A percentile compares a stretch with the other conserved stretches of the same genome.
These are phyloP conservation scores for Drosophila ercepeae DNA, from an alignment of 1,140 invertebrate genomes.

Conservation along the genomic window DNA sequence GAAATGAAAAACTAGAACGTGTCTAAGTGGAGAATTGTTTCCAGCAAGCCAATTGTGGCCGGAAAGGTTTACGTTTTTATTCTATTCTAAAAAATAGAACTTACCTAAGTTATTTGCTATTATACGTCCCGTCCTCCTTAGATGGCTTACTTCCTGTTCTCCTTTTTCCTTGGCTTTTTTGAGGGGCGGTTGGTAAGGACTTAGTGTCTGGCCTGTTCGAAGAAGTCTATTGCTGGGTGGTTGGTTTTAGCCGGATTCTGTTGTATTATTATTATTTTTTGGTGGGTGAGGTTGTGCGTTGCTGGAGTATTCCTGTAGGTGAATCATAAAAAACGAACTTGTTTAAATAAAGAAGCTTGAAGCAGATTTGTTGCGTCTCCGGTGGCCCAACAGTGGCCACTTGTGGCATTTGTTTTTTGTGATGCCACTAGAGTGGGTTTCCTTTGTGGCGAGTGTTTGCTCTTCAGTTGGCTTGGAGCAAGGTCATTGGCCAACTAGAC, in stretches of 20 bases:
- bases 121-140: too few relatives aligned
- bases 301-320: conserved; percentile 64
- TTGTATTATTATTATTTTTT: conserved; percentile 6
- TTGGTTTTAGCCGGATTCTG: conserved; percentile 23
- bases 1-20: conserved; percentile 18
- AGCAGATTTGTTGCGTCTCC: conserved; percentile 34
- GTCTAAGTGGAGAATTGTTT: conserved; percentile 21
- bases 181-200: conserved; percentile 2
- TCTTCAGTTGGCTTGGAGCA: conserved; percentile 26
- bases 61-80: too few relatives aligned
- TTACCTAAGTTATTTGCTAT: conserved; percentile 24
- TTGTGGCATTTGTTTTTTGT: conserved; percentile 52
- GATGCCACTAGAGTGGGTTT: conserved; percentile 23
- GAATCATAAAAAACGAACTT: conserved; percentile 17
- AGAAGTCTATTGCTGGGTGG: conserved; percentile 35
- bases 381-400: conserved; percentile 48
- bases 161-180: neutral
- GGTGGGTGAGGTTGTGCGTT: conserved; percentile 62
- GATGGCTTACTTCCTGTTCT: neutral
- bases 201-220: conserved; percentile 26
- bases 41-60: neutral
- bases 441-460: conserved; percentile 31
- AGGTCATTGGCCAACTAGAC: conserved; percentile 34
- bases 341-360: conserved; percentile 33
- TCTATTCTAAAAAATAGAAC: neutral